Conservation (phyloP, 1,140 invertebrate species). For the Lysiphlebus fabarum region DNA sequence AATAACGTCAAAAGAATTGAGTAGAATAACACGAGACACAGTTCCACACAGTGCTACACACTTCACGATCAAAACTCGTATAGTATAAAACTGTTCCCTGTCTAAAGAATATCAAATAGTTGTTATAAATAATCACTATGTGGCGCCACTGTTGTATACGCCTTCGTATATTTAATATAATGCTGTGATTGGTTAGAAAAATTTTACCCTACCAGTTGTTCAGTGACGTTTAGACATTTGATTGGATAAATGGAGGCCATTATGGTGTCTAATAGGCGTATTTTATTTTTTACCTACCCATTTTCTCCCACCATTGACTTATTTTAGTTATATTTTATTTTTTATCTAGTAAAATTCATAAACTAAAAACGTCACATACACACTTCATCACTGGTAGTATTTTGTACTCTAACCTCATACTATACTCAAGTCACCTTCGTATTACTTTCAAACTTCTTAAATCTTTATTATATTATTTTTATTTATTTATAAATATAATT, state of each 20-base stretch:
- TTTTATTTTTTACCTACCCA: slow-evolving; percentile 21
- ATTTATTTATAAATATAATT: no score
- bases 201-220: slow-evolving; percentile 15
- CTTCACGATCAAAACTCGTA: slow-evolving; percentile 56
- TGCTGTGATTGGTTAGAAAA: slow-evolving; percentile 32
- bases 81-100: slow-evolving; percentile 56
- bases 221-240: slow-evolving; percentile 20
- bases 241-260: slow-evolving; percentile 46
- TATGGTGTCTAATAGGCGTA: slow-evolving; percentile 47
- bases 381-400: slow-evolving; percentile 31
- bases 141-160: slow-evolving; percentile 39
- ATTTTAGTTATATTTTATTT: no score
- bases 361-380: slow-evolving; percentile 26
- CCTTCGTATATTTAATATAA: slow-evolving; percentile 12
- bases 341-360: no score
- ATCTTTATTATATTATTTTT: no score
- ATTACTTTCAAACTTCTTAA: no score
- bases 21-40: slow-evolving; percentile 21
- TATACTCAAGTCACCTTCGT: no score
- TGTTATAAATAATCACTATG: slow-evolving; percentile 36
- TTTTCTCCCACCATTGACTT: slow-evolving; percentile 20
- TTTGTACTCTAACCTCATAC: slow-evolving; percentile 23
- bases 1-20: slow-evolving; percentile 26
- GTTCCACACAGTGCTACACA: slow-evolving; percentile 51
- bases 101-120: slow-evolving; percentile 32